phyloP scores from a whole-genome alignment of 2,797 vertebrate species.

The Dendrocincla fuliginosa region DNA sequence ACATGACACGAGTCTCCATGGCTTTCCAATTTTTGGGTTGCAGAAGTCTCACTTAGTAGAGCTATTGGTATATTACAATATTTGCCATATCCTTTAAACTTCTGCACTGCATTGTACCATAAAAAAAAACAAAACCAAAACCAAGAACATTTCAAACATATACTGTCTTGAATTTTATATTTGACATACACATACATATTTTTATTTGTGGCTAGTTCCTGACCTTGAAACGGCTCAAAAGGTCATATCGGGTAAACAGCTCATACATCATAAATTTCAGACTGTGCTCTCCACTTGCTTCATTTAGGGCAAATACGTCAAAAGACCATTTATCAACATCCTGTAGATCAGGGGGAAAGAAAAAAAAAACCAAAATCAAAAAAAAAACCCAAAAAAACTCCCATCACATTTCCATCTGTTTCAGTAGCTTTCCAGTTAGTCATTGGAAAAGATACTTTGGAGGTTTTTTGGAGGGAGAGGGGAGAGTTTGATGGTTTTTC shows the following conservation, averaged over 20 bases:
- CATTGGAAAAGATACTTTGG: neutral
- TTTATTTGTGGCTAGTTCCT: conserved; percentile 49
- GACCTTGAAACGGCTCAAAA: conserved; percentile 98
- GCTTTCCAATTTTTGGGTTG: neutral
- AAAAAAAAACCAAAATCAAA: neutral
- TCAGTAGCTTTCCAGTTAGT: neutral
- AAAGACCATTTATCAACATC: conserved; percentile 98
- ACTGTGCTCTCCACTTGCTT: conserved; percentile 92
- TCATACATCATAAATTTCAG: conserved; percentile 98
- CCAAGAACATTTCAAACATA: neutral
- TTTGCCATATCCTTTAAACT: neutral
- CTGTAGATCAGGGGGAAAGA: conserved; percentile 70
- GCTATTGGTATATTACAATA: neutral
- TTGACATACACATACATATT: neutral
- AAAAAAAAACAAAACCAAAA: neutral
- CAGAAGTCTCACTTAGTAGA: neutral
- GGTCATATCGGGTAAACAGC: conserved; percentile 96
- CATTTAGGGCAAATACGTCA: conserved; percentile 94
- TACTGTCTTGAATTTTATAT: neutral
- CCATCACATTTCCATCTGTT: neutral
- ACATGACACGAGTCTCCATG: neutral
- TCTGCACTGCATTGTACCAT: neutral
- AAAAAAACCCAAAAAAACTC: neutral
- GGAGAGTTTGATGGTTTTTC: neutral
- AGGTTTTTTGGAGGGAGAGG: neutral